Base-by-base conservation (phyloP, 2,888 invertebrate genomes). In the Muscina levida region DNA sequence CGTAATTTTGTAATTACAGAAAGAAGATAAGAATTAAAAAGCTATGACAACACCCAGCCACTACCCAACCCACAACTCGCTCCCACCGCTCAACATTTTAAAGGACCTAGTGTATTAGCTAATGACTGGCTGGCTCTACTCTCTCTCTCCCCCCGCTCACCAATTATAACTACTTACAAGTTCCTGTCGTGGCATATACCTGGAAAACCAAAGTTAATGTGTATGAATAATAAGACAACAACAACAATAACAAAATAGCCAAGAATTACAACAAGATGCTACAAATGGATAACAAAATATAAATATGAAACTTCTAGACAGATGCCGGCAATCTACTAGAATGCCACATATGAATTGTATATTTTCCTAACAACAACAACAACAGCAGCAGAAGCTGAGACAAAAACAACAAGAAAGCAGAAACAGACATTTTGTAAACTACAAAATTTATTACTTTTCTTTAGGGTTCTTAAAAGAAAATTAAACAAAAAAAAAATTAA, bases 301-400 rank as follows among this genome's bases (percentile, higher is more conserved):
- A 13, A 22, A 24, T 37, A 39, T 15, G 39, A 48, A 66, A 71
- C 66, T 77, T 78, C 78, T 73, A 73, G 67, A 73, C 57, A 81
- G 71, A 81, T 81, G 81, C 81, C 77, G 81, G 77, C 71, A 74
- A 56, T 74, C 74, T 53, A 13, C 74, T 77, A 74, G 77, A 77
- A 74, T 72, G 71, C 71, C 71, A 74, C 71, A 74, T n/a, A 46
- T 19, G 17, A 39, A 62, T 42, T 42, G 17, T 37, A 24, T 24
- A 10, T 65, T 65, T 44, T 65, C 44, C 24, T n/a, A 74, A 57
- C n/a, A 2, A 37, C 46, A 56, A 22, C 6, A 56, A 10, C 24
- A 56, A 71, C 19, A 71, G 15, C 15, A 37, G 10, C 11, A 15
- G 62, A 75, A 75, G n/a, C 31, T 31, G 8, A 31, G 8, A 8